phyloP scores from a whole-genome alignment of 92 coral and sea anemone genomes.

The Bergia sp. region DNA sequence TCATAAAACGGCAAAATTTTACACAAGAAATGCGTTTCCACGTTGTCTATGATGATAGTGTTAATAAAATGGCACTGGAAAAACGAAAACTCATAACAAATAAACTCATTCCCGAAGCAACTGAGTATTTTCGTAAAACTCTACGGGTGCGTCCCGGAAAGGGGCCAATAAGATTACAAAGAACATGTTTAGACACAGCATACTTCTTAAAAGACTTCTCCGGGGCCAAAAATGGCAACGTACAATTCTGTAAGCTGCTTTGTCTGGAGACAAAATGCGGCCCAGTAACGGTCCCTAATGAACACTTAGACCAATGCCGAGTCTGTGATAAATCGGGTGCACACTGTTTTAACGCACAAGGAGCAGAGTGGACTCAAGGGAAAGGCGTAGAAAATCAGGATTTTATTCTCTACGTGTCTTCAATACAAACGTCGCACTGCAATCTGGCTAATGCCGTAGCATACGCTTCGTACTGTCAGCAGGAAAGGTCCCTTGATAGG shows the following conservation, averaged over 20 bases:
- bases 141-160: slow-evolving; percentile 81
- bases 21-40: slow-evolving; percentile 92
- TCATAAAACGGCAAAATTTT: slow-evolving; percentile 63
- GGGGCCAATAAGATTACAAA: slow-evolving; percentile 76
- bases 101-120: slow-evolving; percentile 91
- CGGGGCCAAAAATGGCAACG: slow-evolving; percentile 72
- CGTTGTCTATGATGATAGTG: slow-evolving; percentile 86
- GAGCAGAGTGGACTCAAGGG: slow-evolving; percentile 69
- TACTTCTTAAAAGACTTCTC: slow-evolving; percentile 79
- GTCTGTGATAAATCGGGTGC: slow-evolving; percentile 81
- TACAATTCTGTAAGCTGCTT: slow-evolving; percentile 86
- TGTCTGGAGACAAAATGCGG: slow-evolving; percentile 94
- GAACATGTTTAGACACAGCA: slow-evolving; percentile 89
- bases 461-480: slow-evolving; percentile 98
- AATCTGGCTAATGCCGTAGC: slow-evolving; percentile 90
- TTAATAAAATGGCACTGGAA: slow-evolving; percentile 53
- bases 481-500: slow-evolving; percentile 89
- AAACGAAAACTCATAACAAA: slow-evolving; percentile 69
- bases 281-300: slow-evolving; percentile 81
- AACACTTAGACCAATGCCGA: slow-evolving; percentile 91
- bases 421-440: slow-evolving; percentile 90
- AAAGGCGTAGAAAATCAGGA: slow-evolving; percentile 83
- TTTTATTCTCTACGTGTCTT: slow-evolving; percentile 92
- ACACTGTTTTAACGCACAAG: slow-evolving; percentile 71
- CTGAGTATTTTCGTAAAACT: slow-evolving; percentile 83